These are phyloP conservation scores for Mastomys natalensis DNA, from an alignment of 2,113 vertebrate species.

Conservation along the genomic window DNA sequence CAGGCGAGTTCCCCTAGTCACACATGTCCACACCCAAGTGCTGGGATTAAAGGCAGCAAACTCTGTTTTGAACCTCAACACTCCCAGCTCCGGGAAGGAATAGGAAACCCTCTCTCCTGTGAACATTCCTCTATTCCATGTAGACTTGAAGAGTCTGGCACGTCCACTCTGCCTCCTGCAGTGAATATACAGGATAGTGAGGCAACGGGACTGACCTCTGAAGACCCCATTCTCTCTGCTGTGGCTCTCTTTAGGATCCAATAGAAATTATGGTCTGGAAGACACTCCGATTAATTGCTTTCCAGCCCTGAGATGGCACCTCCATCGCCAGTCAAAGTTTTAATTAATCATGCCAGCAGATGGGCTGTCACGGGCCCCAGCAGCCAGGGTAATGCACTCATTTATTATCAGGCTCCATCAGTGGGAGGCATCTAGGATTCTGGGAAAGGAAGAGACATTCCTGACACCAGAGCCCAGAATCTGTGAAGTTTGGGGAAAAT, in stretches of 20 bases:
- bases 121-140: neutral
- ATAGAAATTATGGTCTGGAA: constrained; percentile 57
- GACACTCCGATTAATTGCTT: constrained; percentile 83
- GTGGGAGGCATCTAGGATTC: constrained; percentile 61
- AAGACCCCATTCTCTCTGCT: neutral
- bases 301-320: constrained; percentile 76
- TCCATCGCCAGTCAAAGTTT: constrained; percentile 80
- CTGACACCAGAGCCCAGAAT: constrained; percentile 4
- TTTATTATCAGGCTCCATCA: constrained; percentile 85
- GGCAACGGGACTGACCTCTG: neutral
- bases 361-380: constrained; percentile 82
- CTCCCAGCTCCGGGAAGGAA: neutral
- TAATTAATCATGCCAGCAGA: constrained; percentile 88
- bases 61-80: neutral
- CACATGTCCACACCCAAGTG: neutral
- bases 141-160: neutral
- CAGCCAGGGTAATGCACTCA: constrained; percentile 86
- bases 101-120: neutral
- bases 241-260: constrained; percentile 4
- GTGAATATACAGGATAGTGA: neutral
- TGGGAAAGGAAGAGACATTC: constrained; percentile 53
- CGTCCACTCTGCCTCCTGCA: neutral
- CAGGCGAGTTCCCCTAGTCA: too few relatives aligned
- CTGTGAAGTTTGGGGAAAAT: neutral
- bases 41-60: neutral